phyloP scores from a whole-genome alignment of 1,140 invertebrate species.

The Drosophila arizonae region DNA sequence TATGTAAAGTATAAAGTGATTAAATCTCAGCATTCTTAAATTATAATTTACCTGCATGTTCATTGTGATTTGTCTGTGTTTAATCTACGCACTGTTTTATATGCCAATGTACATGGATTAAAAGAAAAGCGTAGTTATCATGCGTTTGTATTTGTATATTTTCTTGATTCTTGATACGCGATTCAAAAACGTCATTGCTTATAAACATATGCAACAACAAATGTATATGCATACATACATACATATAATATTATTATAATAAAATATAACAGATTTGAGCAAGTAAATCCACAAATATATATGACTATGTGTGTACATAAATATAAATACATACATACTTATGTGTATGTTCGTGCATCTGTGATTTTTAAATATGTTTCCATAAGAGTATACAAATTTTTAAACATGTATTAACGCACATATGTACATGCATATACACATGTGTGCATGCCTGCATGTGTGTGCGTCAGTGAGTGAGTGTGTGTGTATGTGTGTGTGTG shows the following conservation, averaged over 20 bases:
- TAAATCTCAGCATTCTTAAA: conserved; percentile 18
- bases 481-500: conserved; percentile 6
- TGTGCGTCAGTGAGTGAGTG: conserved; percentile 17
- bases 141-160: not conserved
- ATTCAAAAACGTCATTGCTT: not conserved
- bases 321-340: conserved; percentile 2
- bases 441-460: not conserved
- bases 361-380: conserved; percentile 5
- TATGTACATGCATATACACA: not conserved
- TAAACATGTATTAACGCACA: conserved; percentile 9
- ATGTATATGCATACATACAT: too few relatives aligned
- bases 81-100: conserved; percentile 26
- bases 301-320: not conserved
- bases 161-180: not conserved
- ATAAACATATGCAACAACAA: not conserved
- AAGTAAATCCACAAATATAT: not conserved
- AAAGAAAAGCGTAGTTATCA: not conserved
- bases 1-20: conserved; percentile 26
- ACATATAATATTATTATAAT: too few relatives aligned
- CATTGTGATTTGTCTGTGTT: conserved; percentile 28
- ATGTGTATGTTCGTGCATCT: conserved; percentile 3
- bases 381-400: conserved; percentile 8
- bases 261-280: too few relatives aligned
- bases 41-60: conserved; percentile 35
- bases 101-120: too few relatives aligned